A percentile compares a stretch with the other conserved stretches of the same genome.
These are phyloP conservation scores for Athetis lepigone DNA, from an alignment of 2,888 invertebrate genomes.

Conservation along the genomic window DNA sequence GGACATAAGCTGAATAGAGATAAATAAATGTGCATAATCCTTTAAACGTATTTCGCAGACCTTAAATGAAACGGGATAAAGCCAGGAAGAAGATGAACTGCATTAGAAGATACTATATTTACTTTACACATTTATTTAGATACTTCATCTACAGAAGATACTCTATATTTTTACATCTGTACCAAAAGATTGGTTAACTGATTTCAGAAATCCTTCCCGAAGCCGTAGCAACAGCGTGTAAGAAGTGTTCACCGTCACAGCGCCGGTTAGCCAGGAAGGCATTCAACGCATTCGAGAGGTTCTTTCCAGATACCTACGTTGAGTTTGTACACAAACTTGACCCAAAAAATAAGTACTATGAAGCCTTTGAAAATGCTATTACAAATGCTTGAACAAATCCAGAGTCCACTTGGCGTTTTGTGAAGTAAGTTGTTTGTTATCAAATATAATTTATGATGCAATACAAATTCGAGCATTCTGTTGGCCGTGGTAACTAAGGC, in stretches of 20 bases:
- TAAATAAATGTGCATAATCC: too few species aligned
- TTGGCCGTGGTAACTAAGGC: background rate
- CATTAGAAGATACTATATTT: too few species aligned
- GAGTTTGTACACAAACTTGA: conserved; percentile 92
- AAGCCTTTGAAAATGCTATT: conserved; percentile 82
- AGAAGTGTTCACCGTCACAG: conserved; percentile 81
- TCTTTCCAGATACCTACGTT: conserved; percentile 91
- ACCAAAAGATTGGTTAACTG: background rate
- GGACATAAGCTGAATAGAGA: too few species aligned
- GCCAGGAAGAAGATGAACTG: too few species aligned
- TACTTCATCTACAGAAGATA: too few species aligned
- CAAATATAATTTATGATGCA: background rate
- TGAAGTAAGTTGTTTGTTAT: conserved; percentile 33
- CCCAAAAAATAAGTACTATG: conserved; percentile 89
- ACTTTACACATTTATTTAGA: too few species aligned
- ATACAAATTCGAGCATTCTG: background rate
- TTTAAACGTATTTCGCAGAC: too few species aligned
- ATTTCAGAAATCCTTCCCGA: conserved; percentile 77
- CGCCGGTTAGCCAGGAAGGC: conserved; percentile 90
- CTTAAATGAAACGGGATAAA: too few species aligned
- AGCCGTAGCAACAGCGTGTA: conserved; percentile 75
- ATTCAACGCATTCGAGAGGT: conserved; percentile 91
- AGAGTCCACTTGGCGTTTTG: conserved; percentile 20
- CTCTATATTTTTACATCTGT: background rate
- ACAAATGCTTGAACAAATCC: conserved; percentile 62